phyloP scores from a whole-genome alignment of 2,888 invertebrate species.

The Phalera bucephala region DNA sequence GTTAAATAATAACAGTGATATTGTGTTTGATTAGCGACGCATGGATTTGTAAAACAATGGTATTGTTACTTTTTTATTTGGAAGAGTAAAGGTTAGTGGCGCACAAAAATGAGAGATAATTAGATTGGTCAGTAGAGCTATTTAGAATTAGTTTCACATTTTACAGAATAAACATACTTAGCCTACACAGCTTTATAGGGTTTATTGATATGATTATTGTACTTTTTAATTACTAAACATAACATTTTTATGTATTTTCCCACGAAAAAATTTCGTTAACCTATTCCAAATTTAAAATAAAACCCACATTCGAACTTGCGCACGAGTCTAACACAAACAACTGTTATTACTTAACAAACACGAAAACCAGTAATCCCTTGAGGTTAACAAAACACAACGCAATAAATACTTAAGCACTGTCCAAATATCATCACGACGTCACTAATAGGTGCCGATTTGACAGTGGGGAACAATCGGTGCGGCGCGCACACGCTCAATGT shows the following conservation, averaged over 20 bases:
- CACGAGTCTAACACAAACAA: constrained; percentile 55
- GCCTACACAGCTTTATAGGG: too few species aligned
- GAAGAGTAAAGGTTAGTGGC: neutral
- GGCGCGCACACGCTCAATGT: constrained; percentile 52
- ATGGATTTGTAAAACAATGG: constrained; percentile 18
- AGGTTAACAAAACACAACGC: constrained; percentile 78
- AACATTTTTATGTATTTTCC: too few species aligned
- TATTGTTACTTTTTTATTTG: constrained; percentile 4
- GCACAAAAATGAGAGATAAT: constrained; percentile 2
- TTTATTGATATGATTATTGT: too few species aligned
- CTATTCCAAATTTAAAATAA: constrained; percentile 15
- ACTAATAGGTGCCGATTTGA: constrained; percentile 73
- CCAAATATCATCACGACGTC: constrained; percentile 57
- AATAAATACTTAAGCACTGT: constrained; percentile 68
- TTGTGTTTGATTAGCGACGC: constrained; percentile 17
- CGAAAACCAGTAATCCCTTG: constrained; percentile 75
- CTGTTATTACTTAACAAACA: constrained; percentile 74
- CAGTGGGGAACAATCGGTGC: constrained; percentile 51
- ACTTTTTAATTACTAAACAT: too few species aligned
- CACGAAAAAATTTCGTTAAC: too few species aligned
- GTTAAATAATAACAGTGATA: constrained; percentile 22
- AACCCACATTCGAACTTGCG: constrained; percentile 38
- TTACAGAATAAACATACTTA: too few species aligned
- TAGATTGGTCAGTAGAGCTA: too few species aligned
- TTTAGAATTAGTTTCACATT: too few species aligned